Evolutionary conservation across 2,888 invertebrate species (phyloP), one percentile per base, ranked within the genome.

Genomic region (Fabriciana adippe): DNA sequence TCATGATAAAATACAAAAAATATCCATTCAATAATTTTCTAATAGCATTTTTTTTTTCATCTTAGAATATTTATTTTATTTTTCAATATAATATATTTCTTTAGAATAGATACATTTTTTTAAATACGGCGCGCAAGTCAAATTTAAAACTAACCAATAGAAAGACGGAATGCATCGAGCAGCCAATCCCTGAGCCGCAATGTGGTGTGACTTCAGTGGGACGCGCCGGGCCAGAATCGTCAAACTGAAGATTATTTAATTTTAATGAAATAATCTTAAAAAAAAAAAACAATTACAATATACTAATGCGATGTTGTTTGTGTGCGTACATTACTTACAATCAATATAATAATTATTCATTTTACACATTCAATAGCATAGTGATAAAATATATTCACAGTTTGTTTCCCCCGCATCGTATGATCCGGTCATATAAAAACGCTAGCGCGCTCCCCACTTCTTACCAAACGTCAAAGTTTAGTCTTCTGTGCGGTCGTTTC

Each of bases 171-270:
- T 69, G 68, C 72, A 74, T 73, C 67, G 47, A 74, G 72, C 66
- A 70, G 74, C 93, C 93, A 93, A 93, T 93, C 81, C 80, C 67
- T 75, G 73, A 67, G 77, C 78, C 76, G 75, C 79, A 78, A 87
- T 87, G 85, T 93, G 92, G 93, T 92, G 90, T 92, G 93, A 93
- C 87, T 87, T 82, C 75, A 76, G 85, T 84, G 88, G 89, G 89
- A 86, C 85, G 90, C 84, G 78, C 86, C 72, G 53, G 61, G 56
- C 15, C 55, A 56, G 56, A 26, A 64, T 53, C 59, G 64, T 55
- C 59, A 41, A 61, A 63, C 16, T 48, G 21, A 51, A 55, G 16
- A 55, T 18, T 66, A 63, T 53, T 57, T n/a, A n/a, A 26, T 57
- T 56, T 66, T 66, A 13, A 55, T 68, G 21, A 64, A 48, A 60